Conservation (phyloP, 2,888 invertebrate genomes). For the Apamea epomidion region DNA sequence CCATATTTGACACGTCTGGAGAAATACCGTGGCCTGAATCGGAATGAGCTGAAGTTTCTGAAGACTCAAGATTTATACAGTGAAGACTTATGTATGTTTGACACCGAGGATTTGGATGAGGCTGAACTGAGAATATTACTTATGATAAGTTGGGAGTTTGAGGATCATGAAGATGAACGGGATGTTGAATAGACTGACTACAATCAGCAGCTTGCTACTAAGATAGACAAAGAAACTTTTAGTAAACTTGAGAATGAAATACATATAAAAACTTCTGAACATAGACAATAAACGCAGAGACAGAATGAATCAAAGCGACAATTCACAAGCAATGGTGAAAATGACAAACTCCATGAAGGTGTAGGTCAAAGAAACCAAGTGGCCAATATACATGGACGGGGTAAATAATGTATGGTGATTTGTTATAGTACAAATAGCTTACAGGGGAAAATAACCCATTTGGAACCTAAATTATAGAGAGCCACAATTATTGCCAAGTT, state of each 20-base stretch:
- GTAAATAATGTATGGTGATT: neutral
- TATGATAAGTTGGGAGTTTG: conserved; percentile 36
- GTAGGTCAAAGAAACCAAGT: conserved; percentile 1
- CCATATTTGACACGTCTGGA: conserved; percentile 77
- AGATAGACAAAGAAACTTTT: neutral
- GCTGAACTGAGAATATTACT: conserved; percentile 57
- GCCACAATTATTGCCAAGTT: conserved; percentile 15
- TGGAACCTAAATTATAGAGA: conserved; percentile 9
- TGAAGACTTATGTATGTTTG: conserved; percentile 50
- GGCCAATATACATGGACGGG: too few species aligned
- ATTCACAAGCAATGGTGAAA: neutral
- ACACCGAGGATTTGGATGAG: conserved; percentile 53
- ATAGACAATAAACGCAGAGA: neutral
- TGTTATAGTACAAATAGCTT: neutral
- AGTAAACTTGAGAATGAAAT: neutral
- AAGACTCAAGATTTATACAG: conserved; percentile 53
- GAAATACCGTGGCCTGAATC: conserved; percentile 68
- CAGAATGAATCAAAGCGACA: neutral
- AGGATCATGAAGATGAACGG: conserved; percentile 3
- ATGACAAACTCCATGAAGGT: neutral
- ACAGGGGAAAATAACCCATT: conserved; percentile 20
- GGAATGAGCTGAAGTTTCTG: conserved; percentile 68
- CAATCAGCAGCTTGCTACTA: neutral
- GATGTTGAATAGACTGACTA: neutral
- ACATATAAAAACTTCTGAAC: neutral